Evolutionary conservation across 2,113 vertebrate genomes (phyloP), one percentile per base, ranked within the genome.

Genomic region (Myiopsitta monachus): DNA sequence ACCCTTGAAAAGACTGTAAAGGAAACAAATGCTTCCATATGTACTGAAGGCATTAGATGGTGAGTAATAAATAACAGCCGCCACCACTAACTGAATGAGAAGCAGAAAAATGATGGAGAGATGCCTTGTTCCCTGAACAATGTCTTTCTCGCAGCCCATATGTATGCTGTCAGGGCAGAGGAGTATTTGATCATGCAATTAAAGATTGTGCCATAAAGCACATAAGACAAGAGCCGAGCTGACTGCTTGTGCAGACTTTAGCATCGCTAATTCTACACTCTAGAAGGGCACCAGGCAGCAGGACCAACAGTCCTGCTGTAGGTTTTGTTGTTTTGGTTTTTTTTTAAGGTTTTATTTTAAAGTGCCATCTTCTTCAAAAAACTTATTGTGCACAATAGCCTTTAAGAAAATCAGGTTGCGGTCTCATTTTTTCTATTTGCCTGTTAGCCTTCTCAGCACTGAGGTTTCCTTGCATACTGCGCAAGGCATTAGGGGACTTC

Each of bases 1-100:
- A 93, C 63, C 86, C 95, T 93, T 83, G 62, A 93, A 96, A 92
- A 84, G 74, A 86, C 88, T 17, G 4, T 83, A 61, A 93, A 79
- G 77, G 94, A 96, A 96, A 93, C 93, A 96, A 96, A 95, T 85
- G 90, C 69, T 96, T 95, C 94, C 92, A 64, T 88, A 90, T 92
- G 93, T 61, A 92, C 83, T 51, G 19, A 70, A 84, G 83, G 92
- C 90, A 93, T 94, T 83, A 93, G 88, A 67, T 51, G 80, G 55
- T 3, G 10, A 94, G 92, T 49, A 93, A 95, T 96, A 96, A 96
- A 96, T 91, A 94, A 95, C 89, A 90, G 90, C 66, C 33, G 0
- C 30, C 0, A 8, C 72, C 2, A 7, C 85, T 47, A 85, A 59
- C 19, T 9, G 76, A 92, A 55, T 7, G 63, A 76, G 73, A 61